Evolutionary conservation across 2,797 vertebrate genomes (phyloP).

Genomic region (Cercopithecus mitis): DNA sequence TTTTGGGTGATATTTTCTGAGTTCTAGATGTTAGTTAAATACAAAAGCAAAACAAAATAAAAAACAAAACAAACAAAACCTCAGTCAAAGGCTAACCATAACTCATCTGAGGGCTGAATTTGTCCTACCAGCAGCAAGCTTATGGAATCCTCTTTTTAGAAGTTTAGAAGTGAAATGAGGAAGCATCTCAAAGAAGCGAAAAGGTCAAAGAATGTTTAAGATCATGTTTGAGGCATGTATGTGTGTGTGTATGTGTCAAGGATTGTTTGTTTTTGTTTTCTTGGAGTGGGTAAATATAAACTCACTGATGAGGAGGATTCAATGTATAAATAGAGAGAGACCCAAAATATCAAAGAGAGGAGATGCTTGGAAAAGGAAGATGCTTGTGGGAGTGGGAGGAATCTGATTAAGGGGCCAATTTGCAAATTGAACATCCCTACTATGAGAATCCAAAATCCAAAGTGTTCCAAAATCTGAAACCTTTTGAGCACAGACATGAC

Average conservation of each 20-base stretch:
- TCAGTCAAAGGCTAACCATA: neutral
- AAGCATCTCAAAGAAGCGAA: neutral
- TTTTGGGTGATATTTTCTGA: neutral
- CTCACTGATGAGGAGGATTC: neutral
- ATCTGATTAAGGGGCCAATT: neutral
- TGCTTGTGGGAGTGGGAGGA: neutral
- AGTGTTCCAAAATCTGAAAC: neutral
- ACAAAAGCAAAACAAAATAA: too few relatives aligned
- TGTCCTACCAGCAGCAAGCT: neutral
- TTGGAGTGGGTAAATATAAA: neutral
- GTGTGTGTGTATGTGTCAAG: neutral
- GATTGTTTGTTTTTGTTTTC: neutral
- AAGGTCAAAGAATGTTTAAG: neutral
- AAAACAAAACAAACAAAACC: neutral
- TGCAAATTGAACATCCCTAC: neutral
- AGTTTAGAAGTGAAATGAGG: neutral
- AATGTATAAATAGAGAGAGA: neutral
- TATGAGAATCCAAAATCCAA: neutral
- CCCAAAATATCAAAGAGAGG: neutral
- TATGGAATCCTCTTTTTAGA: neutral
- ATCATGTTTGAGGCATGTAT: too few relatives aligned
- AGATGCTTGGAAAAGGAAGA: neutral
- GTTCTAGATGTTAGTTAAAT: constrained; percentile 31
- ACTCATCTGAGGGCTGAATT: neutral
- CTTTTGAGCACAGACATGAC: too few relatives aligned